These are phyloP conservation scores for Mesoligia furuncula DNA, from an alignment of 2,888 invertebrate genomes.

Conservation along the genomic window DNA sequence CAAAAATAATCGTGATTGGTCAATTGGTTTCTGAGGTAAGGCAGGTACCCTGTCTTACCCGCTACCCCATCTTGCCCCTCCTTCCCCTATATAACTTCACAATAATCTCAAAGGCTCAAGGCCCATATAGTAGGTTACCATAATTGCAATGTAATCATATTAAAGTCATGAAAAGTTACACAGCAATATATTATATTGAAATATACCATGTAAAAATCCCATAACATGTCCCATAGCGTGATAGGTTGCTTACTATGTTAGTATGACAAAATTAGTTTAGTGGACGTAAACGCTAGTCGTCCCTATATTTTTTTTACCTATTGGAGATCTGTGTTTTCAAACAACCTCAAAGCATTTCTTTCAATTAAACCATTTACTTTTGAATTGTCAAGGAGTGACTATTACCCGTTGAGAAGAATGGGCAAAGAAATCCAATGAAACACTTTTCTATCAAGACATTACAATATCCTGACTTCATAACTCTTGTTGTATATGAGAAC, in stretches of 20 bases:
- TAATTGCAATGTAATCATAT: slow-evolving; percentile 8
- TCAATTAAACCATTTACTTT: not conserved
- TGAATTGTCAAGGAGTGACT: not conserved
- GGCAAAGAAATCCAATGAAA: not conserved
- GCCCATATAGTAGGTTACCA: too few relatives aligned
- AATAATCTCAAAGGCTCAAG: too few relatives aligned
- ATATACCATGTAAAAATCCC: slow-evolving; percentile 10
- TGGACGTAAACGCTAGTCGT: slow-evolving; percentile 1
- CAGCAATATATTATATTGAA: slow-evolving; percentile 10
- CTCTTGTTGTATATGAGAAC: not conserved
- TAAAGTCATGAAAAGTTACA: not conserved
- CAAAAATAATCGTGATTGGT: too few relatives aligned
- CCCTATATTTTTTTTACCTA: too few relatives aligned
- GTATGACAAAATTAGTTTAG: slow-evolving; percentile 31
- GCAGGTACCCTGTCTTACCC: too few relatives aligned
- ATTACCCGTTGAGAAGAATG: not conserved
- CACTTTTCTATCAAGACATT: not conserved
- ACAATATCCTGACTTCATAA: too few relatives aligned
- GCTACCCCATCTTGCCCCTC: too few relatives aligned
- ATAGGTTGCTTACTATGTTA: slow-evolving; percentile 11
- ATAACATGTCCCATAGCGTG: slow-evolving; percentile 16
- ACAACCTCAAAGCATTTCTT: not conserved
- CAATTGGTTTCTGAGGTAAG: too few relatives aligned
- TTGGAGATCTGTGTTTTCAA: not conserved
- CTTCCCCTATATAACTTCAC: too few relatives aligned